A percentile compares a stretch with the other conserved stretches of the same genome.
phyloP scores from a whole-genome alignment of 2,113 vertebrate genomes.

The Chrysemys picta region DNA sequence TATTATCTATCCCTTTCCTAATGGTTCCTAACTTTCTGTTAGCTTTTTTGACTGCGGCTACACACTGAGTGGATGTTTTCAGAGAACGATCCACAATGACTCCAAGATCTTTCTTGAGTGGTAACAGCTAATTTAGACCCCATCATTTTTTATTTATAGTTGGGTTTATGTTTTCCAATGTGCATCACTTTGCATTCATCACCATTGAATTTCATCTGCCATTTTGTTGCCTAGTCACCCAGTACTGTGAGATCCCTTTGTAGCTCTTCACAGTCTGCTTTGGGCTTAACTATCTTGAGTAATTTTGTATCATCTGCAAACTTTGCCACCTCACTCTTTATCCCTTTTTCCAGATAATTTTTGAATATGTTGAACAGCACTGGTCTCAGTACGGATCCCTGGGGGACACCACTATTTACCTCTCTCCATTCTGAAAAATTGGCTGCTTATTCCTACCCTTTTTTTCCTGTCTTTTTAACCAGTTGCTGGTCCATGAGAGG shows the following conservation, averaged over 20 bases:
- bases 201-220: no score
- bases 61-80: not conserved
- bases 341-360: not conserved
- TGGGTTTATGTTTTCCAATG: not conserved
- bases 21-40: not conserved
- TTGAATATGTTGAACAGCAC: not conserved
- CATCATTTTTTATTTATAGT: not conserved
- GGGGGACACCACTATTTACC: not conserved
- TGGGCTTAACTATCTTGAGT: not conserved
- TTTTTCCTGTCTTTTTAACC: not conserved
- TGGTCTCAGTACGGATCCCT: not conserved
- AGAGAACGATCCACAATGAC: no score
- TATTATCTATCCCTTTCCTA: no score
- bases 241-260: not conserved
- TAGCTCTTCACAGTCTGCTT: no score
- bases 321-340: no score
- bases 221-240: not conserved
- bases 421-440: not conserved
- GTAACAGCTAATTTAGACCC: not conserved
- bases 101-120: no score
- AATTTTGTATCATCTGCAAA: not conserved
- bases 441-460: not conserved
- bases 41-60: not conserved
- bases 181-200: no score
- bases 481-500: not conserved